Evolutionary conservation across 2,113 vertebrate genomes (phyloP), one percentile per base, ranked within the genome.

Genomic region (Macroglossus sobrinus): DNA sequence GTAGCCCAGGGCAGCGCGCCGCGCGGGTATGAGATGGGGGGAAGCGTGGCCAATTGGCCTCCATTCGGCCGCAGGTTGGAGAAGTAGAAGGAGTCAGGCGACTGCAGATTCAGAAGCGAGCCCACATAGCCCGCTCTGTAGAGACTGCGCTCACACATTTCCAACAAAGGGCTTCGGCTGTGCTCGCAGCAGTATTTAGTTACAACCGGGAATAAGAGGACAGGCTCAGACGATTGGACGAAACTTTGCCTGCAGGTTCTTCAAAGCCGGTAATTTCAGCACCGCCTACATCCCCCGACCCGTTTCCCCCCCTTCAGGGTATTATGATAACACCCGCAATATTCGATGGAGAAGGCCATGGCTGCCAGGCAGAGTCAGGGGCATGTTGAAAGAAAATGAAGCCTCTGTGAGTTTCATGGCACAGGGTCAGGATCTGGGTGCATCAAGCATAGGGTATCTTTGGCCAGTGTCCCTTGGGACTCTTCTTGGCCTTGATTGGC

Each of bases 101-200:
- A 97, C 93, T 99, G 99, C 95, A 99, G 99, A 98, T 99, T 99
- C 98, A 99, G 95, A 96, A 99, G 98, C 93, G 99, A 99, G 98
- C 99, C 99, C 98, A 99, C 99, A 98, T 99, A 99, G 98, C 99
- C 99, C 95, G 99, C 98, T 98, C 99, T 99, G 98, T 99, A 99
- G 97, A 99, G 99, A 99, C 99, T 99, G 98, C 99, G 99, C 97
- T 99, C 99, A 98, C 99, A 99, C 99, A 99, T 99, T 98, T 99
- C 99, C 99, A 99, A 99, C 98, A 98, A 99, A 99, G 99, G 99
- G 97, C 98, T 98, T 97, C 98, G 97, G 98, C 98, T 98, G 98
- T 97, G 98, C 98, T 99, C 98, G 98, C 98, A 97, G 98, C 98
- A 98, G 98, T 99, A 99, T 99, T 99, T 99, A 99, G 99, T 99